These are phyloP conservation scores for Pseudorectes ferrugineus DNA, from an alignment of 2,113 vertebrate species.

Conservation along the genomic window DNA sequence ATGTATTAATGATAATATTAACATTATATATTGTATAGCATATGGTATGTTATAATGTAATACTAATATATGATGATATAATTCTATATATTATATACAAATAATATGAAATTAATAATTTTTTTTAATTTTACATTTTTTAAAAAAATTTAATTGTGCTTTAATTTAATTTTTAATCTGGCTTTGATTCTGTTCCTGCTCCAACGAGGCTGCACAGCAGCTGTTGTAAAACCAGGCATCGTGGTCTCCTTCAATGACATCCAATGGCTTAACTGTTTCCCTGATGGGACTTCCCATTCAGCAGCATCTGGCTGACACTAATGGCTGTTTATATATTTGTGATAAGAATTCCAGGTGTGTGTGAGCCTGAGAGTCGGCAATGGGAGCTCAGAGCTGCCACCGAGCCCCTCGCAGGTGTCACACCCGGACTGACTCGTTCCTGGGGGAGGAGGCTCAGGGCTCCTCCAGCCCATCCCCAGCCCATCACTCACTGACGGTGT, in stretches of 20 bases:
- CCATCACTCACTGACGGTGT: accelerated
- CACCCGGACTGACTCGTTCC: neutral
- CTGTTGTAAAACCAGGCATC: accelerated
- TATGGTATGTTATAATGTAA: neutral
- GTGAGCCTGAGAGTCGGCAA: accelerated
- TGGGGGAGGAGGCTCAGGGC: neutral
- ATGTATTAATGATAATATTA: no score
- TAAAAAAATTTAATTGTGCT: neutral
- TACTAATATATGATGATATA: no score
- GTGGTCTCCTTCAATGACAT: accelerated
- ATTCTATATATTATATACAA: neutral
- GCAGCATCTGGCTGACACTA: neutral
- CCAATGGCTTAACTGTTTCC: neutral
- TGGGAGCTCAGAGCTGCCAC: neutral
- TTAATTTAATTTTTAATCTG: neutral
- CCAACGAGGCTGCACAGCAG: accelerated
- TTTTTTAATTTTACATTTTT: neutral
- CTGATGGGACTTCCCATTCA: accelerated
- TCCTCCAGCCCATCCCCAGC: neutral
- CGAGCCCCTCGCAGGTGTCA: accelerated
- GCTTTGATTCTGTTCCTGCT: neutral
- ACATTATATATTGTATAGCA: no score
- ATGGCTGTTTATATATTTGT: neutral
- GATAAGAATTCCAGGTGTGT: neutral
- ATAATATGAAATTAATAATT: neutral